Base-by-base conservation (phyloP, 2,797 vertebrate genomes). In the Bradypodion pumilum region DNA sequence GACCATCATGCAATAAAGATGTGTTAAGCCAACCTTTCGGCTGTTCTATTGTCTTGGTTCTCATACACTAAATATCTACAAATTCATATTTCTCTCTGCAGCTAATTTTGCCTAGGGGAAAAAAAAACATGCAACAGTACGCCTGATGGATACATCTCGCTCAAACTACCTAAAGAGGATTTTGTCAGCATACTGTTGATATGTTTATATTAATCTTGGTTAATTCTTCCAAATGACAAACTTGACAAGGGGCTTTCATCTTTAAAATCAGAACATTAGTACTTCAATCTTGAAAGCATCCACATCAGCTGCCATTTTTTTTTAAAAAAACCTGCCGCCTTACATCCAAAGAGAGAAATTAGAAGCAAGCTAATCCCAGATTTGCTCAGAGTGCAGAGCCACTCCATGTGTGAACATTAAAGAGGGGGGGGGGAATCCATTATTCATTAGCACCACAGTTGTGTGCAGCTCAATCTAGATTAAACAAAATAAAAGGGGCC, bases 401-500 rank as follows among this genome's bases (percentile, higher is more conserved):
- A 82, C 93, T 94, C 91, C 88, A 85, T 83, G 92, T 91, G 89
- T 83, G 86, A 93, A 90, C 89, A 90, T 91, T 84, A 35, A 69
- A 9, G 32, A 9, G 32, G 32, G 12, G 63, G n/a, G 63, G 27
- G n/a, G 91, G 93, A 92, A 94, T 96, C 92, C 92, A 95, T 96
- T 95, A 94, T 96, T 96, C 95, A 95, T 93, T 92, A 95, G 90
- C 89, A 93, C 90, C 89, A 87, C 93, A 94, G 94, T 94, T 94
- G 93, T 91, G 91, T 90, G 92, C 89, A 93, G 92, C 94, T 94
- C 93, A 94, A 92, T 95, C 95, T 95, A 94, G 95, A 96, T 96
- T 95, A 96, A 94, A 93, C 88, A 92, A 95, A 93, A 97, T 95
- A 96, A 96, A 95, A n/a, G 94, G 93, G 92, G 91, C 89, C 90